These are phyloP conservation scores for Olivierus martensii DNA, from an alignment of 1,140 invertebrate genomes.

Conservation along the genomic window DNA sequence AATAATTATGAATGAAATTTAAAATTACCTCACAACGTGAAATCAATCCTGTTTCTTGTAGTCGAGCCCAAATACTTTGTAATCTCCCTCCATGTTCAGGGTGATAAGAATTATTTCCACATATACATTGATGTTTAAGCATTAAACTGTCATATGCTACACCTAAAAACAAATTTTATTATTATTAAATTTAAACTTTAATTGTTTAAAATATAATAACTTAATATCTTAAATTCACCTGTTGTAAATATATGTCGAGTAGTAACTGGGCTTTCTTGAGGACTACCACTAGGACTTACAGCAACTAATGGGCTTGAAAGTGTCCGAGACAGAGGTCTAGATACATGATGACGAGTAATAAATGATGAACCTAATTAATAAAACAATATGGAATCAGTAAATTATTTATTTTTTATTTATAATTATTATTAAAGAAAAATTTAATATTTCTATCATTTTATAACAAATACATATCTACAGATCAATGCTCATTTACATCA, in stretches of 20 bases:
- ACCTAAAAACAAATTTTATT: conserved; percentile 34
- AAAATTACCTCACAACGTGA: conserved; percentile 30
- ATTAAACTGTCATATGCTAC: conserved; percentile 89
- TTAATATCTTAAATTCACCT: background rate
- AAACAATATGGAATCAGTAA: too few relatives aligned
- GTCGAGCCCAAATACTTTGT: conserved; percentile 86
- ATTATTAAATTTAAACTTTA: too few relatives aligned
- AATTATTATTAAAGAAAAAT: too few relatives aligned
- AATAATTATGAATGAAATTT: too few relatives aligned
- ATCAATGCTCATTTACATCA: too few relatives aligned
- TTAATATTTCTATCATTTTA: too few relatives aligned
- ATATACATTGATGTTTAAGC: conserved; percentile 90
- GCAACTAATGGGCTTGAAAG: conserved; percentile 77
- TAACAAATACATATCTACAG: too few relatives aligned
- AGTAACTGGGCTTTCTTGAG: conserved; percentile 19
- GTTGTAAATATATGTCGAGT: conserved; percentile 7
- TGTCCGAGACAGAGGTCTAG: conserved; percentile 63
- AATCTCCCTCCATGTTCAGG: conserved; percentile 91
- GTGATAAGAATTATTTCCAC: conserved; percentile 83
- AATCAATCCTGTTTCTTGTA: conserved; percentile 44
- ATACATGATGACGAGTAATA: conserved; percentile 28
- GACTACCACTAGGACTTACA: conserved; percentile 36
- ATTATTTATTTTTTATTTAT: too few relatives aligned
- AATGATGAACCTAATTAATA: too few relatives aligned
- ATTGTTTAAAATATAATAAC: too few relatives aligned